Evolutionary conservation across 2,113 vertebrate species (phyloP), one percentile per base, ranked within the genome.

Genomic region (Ceyx cyanopectus): DNA sequence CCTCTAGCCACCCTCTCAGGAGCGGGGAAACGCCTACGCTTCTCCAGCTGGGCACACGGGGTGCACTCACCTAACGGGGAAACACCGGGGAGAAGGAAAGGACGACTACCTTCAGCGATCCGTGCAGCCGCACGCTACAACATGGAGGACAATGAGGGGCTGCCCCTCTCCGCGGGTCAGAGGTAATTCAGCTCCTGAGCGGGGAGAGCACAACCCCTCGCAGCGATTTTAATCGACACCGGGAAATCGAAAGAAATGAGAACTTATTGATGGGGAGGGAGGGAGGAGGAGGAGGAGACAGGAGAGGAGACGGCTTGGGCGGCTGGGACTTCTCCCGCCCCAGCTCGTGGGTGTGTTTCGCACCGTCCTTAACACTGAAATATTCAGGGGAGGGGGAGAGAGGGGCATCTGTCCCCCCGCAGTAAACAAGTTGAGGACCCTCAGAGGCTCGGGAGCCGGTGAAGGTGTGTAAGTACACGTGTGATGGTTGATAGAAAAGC

Each of bases 401-500:
- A 92, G 86, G 76, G 51, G 68, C 45, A 19, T 62, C 67, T 2
- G 75, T 83, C 50, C 92, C 95, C 93, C 93, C 84, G 82, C 87
- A 90, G 90, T 94, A 95, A 97, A 96, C 90, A 96, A 83, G 95
- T 81, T 26, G 92, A 95, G 90, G 82, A 74, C 91, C 94, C 68
- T 46, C 91, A 77, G 91, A 17, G 67, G 90, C 77, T 54, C 5
- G 18, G 46, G 6, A 80, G 91, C 92, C 67, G 0, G 93, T 20
- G 76, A 88, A 88, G 95, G 93, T 83, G 81, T 58, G 79, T 92
- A 95, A 96, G 95, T 93, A 91, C 89, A 97, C 62, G 95, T 88
- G 92, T 96, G 94, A 96, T 95, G 95, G 97, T 27, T 93, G 93
- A 81, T 90, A 94, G 90, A 97, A 93, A 97, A 97, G 94, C 94